Evolutionary conservation across 2,888 invertebrate species (phyloP).

Genomic region (Drosophila nr. fundita): DNA sequence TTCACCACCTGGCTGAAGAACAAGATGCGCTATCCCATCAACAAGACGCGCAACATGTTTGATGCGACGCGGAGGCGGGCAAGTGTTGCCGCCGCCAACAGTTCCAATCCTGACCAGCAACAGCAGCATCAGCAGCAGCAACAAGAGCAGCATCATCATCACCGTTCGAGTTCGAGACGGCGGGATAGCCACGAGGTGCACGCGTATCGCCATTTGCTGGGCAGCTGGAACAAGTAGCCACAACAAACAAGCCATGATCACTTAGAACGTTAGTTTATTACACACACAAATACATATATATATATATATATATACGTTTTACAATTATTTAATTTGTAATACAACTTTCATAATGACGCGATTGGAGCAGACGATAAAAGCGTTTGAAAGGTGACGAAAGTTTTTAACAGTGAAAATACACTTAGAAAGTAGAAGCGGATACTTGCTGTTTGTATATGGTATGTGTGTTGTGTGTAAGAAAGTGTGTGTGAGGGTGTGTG

Average conservation of each 20-base stretch:
- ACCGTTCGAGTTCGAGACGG: slow-evolving; percentile 30
- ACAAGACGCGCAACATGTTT: slow-evolving; percentile 84
- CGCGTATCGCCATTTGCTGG: slow-evolving; percentile 60
- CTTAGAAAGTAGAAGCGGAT: slow-evolving; percentile 20
- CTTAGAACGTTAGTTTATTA: slow-evolving; percentile 12
- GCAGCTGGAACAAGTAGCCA: slow-evolving; percentile 67
- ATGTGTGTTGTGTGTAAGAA: background rate
- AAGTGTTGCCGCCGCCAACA: slow-evolving; percentile 54
- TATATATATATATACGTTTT: slow-evolving; percentile 48
- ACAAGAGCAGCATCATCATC: slow-evolving; percentile 21
- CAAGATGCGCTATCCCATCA: slow-evolving; percentile 84
- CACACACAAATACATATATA: slow-evolving; percentile 13
- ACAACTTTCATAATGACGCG: slow-evolving; percentile 52
- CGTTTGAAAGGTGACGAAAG: slow-evolving; percentile 1
- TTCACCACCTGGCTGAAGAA: slow-evolving; percentile 86
- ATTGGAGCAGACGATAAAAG: slow-evolving; percentile 11
- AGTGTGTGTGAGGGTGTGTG: slow-evolving; percentile 3
- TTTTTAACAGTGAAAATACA: slow-evolving; percentile 50
- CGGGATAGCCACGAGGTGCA: slow-evolving; percentile 67
- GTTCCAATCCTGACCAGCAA: slow-evolving; percentile 19
- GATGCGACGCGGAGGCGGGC: slow-evolving; percentile 72
- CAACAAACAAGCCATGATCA: background rate
- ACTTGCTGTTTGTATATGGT: slow-evolving; percentile 24
- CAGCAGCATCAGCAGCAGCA: slow-evolving; percentile 17
- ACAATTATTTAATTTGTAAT: slow-evolving; percentile 66